phyloP scores from a whole-genome alignment of 2,113 vertebrate species.

The Puffinus mauretanicus region DNA sequence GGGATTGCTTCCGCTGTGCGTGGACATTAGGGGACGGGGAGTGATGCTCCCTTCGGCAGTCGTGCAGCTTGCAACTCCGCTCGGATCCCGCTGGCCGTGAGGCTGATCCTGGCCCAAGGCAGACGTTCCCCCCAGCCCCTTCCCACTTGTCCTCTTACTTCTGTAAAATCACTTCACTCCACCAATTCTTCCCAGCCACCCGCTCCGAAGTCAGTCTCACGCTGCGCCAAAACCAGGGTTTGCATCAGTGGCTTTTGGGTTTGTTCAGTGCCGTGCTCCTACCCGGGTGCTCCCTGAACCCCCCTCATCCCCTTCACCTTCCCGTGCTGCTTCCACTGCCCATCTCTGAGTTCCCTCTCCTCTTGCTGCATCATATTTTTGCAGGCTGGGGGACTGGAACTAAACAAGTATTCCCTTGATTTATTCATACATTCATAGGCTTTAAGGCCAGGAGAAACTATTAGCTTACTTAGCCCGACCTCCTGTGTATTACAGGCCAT shows the following conservation, averaged over 20 bases:
- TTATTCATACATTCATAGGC: constrained; percentile 10
- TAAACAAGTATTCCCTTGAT: not conserved
- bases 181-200: not conserved
- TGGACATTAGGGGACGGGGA: not conserved
- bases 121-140: not conserved
- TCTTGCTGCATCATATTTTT: not conserved
- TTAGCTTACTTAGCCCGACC: not conserved
- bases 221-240: not conserved
- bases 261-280: not conserved
- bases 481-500: constrained; percentile 17
- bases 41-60: not conserved
- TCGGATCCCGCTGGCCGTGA: rapidly evolving
- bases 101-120: not conserved
- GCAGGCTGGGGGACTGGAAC: not conserved
- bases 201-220: not conserved
- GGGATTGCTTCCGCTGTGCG: rapidly evolving
- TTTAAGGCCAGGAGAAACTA: constrained; percentile 18
- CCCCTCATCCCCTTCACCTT: not conserved
- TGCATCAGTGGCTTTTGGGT: not conserved
- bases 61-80: not conserved
- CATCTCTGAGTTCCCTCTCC: not conserved
- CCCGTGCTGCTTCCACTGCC: rapidly evolving
- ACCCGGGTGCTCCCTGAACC: not conserved
- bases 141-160: not conserved
- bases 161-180: not conserved